phyloP scores from a whole-genome alignment of 2,797 vertebrate genomes.

The Cichlasoma orientale region DNA sequence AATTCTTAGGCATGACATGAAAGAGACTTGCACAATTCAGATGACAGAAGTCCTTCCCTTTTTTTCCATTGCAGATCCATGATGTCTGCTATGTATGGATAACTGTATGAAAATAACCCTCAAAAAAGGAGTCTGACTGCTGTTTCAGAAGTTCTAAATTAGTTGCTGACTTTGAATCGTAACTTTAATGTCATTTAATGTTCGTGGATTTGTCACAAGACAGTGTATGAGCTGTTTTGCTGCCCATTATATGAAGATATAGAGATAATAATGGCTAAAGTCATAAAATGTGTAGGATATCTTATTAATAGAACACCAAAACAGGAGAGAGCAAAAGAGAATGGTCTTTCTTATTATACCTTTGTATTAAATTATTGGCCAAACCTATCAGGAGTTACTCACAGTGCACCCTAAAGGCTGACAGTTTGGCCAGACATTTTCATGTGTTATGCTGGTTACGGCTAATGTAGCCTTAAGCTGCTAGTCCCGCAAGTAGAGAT shows the following conservation, averaged over 20 bases:
- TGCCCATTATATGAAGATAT: background rate
- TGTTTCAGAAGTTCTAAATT: background rate
- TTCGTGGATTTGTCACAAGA: background rate
- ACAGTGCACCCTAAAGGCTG: background rate
- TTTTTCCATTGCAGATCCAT: slow-evolving; percentile 13
- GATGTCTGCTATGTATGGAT: background rate
- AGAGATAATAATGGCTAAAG: background rate
- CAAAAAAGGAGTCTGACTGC: background rate
- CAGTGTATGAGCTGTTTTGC: background rate
- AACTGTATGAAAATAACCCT: background rate
- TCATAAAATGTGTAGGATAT: background rate
- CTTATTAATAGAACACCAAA: background rate
- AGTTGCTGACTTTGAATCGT: background rate
- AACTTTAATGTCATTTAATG: background rate
- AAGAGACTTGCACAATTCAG: slow-evolving; percentile 53
- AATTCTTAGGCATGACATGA: slow-evolving; percentile 70
- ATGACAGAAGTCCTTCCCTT: slow-evolving; percentile 51
- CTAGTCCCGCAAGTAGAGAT: background rate
- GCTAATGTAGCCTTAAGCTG: background rate
- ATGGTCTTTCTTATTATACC: background rate
- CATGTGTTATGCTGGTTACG: background rate
- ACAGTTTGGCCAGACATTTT: background rate
- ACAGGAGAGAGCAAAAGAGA: background rate
- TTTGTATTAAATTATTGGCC: background rate
- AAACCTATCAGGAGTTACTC: background rate